Base-by-base conservation (phyloP, 2,113 vertebrate genomes). In the Illadopsis cleaveri region DNA sequence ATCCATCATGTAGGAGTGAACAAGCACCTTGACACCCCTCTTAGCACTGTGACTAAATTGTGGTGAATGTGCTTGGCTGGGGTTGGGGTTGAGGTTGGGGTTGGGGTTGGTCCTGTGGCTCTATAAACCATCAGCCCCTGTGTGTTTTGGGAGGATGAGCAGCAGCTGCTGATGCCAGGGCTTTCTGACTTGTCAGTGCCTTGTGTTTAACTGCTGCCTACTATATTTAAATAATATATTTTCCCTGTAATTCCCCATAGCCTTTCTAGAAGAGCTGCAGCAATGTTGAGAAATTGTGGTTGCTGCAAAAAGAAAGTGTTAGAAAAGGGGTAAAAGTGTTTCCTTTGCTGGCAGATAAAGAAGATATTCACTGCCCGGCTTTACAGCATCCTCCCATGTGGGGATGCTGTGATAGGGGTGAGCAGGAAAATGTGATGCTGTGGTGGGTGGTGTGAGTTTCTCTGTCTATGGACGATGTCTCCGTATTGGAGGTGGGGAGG, bases 291-390 rank as follows among this genome's bases (percentile, higher is more conserved):
- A 62, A 91, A 72, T 28, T 69, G 70, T 93, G 73, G 57, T 85
- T 82, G 11, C 44, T 2, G 6, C 38, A 80, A 84, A 72, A 87
- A 77, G 10, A 66, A 92, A 87, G 45, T 71, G n/a, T 56, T 78
- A 45, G 38, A 31, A 17, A 17, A 6, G 3, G 4, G 7, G 28
- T n/a, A 4, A 25, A 91, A 77, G 58, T 82, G 91, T 89, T 97
- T 96, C 95, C 91, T 84, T 37, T 38, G 10, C 82, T 50, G 42
- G 21, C 85, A 96, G 91, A 96, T 97, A 96, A 77, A 68, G 62
- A 87, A 70, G 33, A 24, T 56, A 47, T 65, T 72, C 6, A 1
- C 45, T 82, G 68, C 14, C 37, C 4, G 3, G 82, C 79, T 53
- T n/a, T 19, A 37, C 73, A 65, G 37, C 31, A 8, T 60, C 38